Percentiles rank a stretch among this genome's conserved stretches.
phyloP scores from a whole-genome alignment of 2,797 vertebrate species.

The Karalla daura region DNA sequence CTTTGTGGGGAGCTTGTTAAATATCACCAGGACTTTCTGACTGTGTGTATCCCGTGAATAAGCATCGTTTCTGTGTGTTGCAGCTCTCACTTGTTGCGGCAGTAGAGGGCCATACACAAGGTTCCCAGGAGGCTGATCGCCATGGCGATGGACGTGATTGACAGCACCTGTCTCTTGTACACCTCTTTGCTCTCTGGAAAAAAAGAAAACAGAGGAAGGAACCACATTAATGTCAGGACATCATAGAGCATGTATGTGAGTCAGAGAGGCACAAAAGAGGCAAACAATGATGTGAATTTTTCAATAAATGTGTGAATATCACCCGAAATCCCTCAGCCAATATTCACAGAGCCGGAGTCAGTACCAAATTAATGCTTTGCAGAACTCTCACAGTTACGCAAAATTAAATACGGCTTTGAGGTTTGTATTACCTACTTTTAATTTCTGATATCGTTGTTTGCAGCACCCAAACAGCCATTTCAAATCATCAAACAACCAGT shows the following conservation, averaged over 20 bases:
- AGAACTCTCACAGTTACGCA: constrained; percentile 3
- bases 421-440: constrained; percentile 41
- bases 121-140: constrained; percentile 94
- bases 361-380: constrained; percentile 20
- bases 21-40: too few species aligned
- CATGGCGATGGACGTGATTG: constrained; percentile 95
- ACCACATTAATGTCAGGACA: constrained; percentile 49
- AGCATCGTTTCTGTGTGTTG: not conserved
- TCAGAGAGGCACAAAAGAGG: constrained; percentile 2
- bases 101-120: constrained; percentile 96
- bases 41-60: not conserved
- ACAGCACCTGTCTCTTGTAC: constrained; percentile 88
- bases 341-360: constrained; percentile 17
- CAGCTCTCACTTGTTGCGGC: constrained; percentile 92
- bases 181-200: constrained; percentile 85
- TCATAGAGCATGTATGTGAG: not conserved
- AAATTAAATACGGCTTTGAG: constrained; percentile 59
- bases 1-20: too few species aligned
- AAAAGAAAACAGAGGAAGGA: constrained; percentile 47
- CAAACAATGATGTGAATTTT: not conserved
- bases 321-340: not conserved
- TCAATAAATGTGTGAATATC: not conserved
- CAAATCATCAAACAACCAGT: constrained; percentile 41
- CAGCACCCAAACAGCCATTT: constrained; percentile 50
- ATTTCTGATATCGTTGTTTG: constrained; percentile 54